These are phyloP conservation scores for Macrobrachium nipponense DNA, from an alignment of 1,140 invertebrate genomes.

Conservation along the genomic window DNA sequence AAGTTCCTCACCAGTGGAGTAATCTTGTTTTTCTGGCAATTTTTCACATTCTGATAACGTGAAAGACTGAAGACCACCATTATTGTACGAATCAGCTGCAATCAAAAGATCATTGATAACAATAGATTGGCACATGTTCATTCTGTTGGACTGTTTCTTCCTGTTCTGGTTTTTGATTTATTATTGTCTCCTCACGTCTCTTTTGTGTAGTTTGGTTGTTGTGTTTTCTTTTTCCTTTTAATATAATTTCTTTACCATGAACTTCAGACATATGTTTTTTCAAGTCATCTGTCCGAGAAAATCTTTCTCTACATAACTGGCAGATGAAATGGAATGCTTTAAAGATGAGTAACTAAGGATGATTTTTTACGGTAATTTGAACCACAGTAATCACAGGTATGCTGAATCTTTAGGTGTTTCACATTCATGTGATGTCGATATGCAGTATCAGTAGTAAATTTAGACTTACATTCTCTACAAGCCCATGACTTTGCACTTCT, in stretches of 20 bases:
- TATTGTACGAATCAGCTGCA: conserved; percentile 53
- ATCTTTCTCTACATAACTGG: conserved; percentile 44
- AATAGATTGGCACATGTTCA: conserved; percentile 56
- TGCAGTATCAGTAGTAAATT: conserved; percentile 61
- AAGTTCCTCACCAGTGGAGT: conserved; percentile 37
- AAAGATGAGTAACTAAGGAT: conserved; percentile 51
- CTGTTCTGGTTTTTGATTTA: conserved; percentile 14
- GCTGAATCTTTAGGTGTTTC: conserved; percentile 51
- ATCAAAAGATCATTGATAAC: conserved; percentile 61
- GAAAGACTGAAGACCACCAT: conserved; percentile 51
- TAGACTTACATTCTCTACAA: conserved; percentile 49
- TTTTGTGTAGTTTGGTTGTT: background rate
- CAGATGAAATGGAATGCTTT: conserved; percentile 58
- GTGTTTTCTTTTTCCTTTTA: conserved; percentile 45
- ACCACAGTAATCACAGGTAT: conserved; percentile 54
- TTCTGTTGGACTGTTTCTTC: conserved; percentile 39
- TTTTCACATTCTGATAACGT: conserved; percentile 45
- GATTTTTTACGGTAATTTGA: conserved; percentile 60
- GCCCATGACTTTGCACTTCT: conserved; percentile 61
- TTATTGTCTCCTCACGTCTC: conserved; percentile 2
- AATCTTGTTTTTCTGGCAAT: conserved; percentile 42
- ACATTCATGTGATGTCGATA: conserved; percentile 61
- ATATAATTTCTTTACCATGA: conserved; percentile 42
- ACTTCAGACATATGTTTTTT: conserved; percentile 38
- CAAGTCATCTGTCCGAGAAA: conserved; percentile 20